Percentiles rank a stretch among this genome's conserved stretches.
phyloP scores from a whole-genome alignment of 2,113 vertebrate species.

The Carassius gibelio region DNA sequence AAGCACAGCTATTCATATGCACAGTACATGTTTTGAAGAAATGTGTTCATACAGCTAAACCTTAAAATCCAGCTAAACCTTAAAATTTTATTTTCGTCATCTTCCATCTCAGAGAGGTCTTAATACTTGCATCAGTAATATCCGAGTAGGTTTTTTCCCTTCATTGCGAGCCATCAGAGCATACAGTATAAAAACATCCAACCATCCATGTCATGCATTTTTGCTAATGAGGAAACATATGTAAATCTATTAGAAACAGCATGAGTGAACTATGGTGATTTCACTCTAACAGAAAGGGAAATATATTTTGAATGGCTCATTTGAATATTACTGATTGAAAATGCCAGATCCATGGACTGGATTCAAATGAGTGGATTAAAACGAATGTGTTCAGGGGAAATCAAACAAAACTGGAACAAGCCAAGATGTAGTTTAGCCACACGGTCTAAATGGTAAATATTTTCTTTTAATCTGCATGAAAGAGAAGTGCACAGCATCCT shows the following conservation, averaged over 20 bases:
- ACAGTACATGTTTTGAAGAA: conserved; percentile 9
- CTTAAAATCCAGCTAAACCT: conserved; percentile 12
- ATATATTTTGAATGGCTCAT: conserved; percentile 22
- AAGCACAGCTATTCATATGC: neutral
- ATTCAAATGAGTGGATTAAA: conserved; percentile 41
- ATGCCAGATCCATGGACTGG: conserved; percentile 40
- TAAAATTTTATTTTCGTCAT: conserved; percentile 27
- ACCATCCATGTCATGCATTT: neutral
- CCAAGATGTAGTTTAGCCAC: conserved; percentile 61
- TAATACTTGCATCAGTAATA: conserved; percentile 27
- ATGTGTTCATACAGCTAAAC: conserved; percentile 13
- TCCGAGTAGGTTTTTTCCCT: neutral
- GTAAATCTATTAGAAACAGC: conserved; percentile 34
- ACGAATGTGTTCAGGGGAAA: conserved; percentile 42
- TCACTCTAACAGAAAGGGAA: conserved; percentile 6
- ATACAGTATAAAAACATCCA: neutral
- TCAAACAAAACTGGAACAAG: conserved; percentile 68
- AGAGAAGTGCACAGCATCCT: neutral
- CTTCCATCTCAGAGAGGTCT: conserved; percentile 13
- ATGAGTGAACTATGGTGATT: conserved; percentile 5
- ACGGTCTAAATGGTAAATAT: conserved; percentile 30
- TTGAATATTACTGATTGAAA: conserved; percentile 36
- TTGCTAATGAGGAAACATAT: conserved; percentile 26
- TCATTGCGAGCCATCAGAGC: conserved; percentile 12
- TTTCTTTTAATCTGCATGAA: conserved; percentile 6